phyloP scores from a whole-genome alignment of 2,113 vertebrate species.

The Solea solea region DNA sequence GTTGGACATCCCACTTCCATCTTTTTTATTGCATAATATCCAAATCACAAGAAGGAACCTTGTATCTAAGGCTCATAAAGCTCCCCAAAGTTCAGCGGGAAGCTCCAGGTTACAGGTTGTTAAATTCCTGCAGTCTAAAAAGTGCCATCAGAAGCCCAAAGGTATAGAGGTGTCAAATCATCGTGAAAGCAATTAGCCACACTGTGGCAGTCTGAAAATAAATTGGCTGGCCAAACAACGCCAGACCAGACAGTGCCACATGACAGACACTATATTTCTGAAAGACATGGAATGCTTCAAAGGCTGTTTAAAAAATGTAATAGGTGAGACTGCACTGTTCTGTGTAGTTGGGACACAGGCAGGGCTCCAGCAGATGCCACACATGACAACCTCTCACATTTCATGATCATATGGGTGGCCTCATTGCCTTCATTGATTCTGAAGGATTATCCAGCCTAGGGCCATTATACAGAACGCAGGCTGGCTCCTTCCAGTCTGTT shows the following conservation, averaged over 20 bases:
- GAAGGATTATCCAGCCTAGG: constrained; percentile 67
- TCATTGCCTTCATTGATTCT: constrained; percentile 76
- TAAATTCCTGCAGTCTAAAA: constrained; percentile 15
- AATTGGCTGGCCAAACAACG: constrained; percentile 39
- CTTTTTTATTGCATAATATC: constrained; percentile 7
- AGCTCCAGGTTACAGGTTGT: constrained; percentile 17
- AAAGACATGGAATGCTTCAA: constrained; percentile 49
- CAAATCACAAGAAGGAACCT: not conserved
- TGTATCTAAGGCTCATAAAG: not conserved
- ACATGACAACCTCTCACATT: constrained; percentile 73
- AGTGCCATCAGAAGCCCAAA: constrained; percentile 38
- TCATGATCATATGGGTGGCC: constrained; percentile 70
- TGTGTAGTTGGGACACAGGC: constrained; percentile 40
- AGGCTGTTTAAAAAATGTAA: constrained; percentile 33
- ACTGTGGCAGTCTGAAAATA: constrained; percentile 63
- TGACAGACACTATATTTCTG: constrained; percentile 40
- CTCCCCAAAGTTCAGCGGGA: constrained; percentile 11
- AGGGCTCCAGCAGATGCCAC: constrained; percentile 66
- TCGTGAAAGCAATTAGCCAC: constrained; percentile 67
- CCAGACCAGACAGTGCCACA: constrained; percentile 37
- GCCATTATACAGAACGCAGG: constrained; percentile 63
- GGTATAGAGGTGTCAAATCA: constrained; percentile 65
- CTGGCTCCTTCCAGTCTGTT: constrained; percentile 74
- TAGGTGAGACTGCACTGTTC: constrained; percentile 24
- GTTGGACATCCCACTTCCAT: not conserved